Conservation (phyloP, 2,113 vertebrate species). For the Chunga burmeisteri region DNA sequence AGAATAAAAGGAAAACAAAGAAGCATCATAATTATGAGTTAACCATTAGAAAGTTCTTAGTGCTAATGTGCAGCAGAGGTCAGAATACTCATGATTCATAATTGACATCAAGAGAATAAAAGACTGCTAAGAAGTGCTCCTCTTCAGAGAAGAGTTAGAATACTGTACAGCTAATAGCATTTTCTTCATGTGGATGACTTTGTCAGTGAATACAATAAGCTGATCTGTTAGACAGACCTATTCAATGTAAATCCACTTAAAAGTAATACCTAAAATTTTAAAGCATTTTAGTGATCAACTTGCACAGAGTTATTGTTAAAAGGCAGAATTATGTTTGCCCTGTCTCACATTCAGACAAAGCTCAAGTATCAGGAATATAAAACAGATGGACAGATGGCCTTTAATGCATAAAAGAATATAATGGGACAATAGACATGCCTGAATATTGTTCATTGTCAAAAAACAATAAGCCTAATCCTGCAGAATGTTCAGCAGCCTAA, state of each 20-base stretch:
- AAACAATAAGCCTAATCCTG: background rate
- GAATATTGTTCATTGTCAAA: background rate
- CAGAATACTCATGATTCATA: slow-evolving; percentile 22
- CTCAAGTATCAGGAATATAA: background rate
- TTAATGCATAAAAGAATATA: background rate
- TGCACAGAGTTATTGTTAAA: background rate
- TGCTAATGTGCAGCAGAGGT: background rate
- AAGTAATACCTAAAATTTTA: slow-evolving; percentile 20
- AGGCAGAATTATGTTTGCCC: background rate
- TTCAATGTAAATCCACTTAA: slow-evolving; percentile 51
- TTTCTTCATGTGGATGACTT: background rate
- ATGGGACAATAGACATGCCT: background rate
- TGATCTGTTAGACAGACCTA: slow-evolving; percentile 19
- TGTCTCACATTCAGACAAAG: background rate
- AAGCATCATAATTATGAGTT: background rate
- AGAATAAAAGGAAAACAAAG: slow-evolving; percentile 18
- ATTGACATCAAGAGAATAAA: background rate
- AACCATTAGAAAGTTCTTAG: background rate
- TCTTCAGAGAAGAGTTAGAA: background rate
- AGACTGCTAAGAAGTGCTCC: background rate
- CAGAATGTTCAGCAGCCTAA: background rate
- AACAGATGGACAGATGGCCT: background rate
- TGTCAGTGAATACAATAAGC: slow-evolving; percentile 11
- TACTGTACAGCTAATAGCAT: slow-evolving; percentile 18
- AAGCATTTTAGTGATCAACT: background rate